phyloP scores from a whole-genome alignment of 2,113 vertebrate species.

The Carassius auratus region DNA sequence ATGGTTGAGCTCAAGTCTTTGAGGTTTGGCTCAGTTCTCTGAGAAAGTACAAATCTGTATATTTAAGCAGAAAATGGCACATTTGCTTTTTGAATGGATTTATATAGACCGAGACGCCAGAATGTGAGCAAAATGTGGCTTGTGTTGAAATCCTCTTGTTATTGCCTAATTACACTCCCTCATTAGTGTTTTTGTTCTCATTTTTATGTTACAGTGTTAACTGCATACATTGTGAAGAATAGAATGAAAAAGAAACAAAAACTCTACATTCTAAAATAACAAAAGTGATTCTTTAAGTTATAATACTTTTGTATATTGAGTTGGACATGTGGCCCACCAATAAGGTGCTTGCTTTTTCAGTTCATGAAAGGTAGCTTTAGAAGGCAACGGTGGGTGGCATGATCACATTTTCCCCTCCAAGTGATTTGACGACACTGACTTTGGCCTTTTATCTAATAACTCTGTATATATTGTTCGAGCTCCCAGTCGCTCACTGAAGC shows the following conservation, averaged over 20 bases:
- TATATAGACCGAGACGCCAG: not conserved
- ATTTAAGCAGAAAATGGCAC: not conserved
- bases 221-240: not conserved
- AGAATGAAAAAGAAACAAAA: not conserved
- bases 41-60: not conserved
- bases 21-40: constrained; percentile 30
- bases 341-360: not conserved
- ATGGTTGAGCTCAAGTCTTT: constrained; percentile 1
- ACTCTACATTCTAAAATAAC: not conserved
- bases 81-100: constrained; percentile 2
- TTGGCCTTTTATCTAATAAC: not conserved
- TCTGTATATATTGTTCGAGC: not conserved
- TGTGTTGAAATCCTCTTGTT: not conserved
- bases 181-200: not conserved
- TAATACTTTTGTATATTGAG: not conserved
- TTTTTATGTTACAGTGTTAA: not conserved
- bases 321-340: not conserved
- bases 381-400: not conserved
- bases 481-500: not conserved
- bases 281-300: not conserved
- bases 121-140: not conserved
- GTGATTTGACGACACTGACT: not conserved
- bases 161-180: not conserved
- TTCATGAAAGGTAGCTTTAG: not conserved
- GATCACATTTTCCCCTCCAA: not conserved